Conservation (phyloP, 2,888 invertebrate species). For the Seladonia tumulorum region DNA sequence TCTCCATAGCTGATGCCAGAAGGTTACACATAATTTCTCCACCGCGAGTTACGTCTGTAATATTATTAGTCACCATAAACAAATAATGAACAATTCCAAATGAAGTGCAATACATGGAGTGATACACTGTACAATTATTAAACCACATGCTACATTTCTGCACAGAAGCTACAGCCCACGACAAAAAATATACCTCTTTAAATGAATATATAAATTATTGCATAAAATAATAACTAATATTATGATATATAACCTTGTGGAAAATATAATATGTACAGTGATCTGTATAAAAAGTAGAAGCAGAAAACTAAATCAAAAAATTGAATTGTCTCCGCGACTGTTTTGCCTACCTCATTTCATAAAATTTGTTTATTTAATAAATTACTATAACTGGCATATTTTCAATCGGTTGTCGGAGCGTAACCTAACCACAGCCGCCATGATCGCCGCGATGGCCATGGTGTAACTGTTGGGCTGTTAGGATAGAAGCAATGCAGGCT, state of each 20-base stretch:
- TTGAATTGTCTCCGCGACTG: no score
- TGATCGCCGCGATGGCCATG: conserved; percentile 58
- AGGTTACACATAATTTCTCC: conserved; percentile 60
- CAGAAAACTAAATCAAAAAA: background rate
- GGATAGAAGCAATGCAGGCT: background rate
- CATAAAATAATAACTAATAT: background rate
- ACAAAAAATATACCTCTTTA: background rate
- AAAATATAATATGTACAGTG: background rate
- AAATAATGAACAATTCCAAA: background rate
- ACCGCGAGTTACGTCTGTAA: conserved; percentile 49
- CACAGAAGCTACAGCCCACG: background rate
- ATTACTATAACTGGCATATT: conserved; percentile 52
- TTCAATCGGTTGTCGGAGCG: conserved; percentile 8
- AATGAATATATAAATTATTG: background rate
- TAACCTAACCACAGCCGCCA: conserved; percentile 32
- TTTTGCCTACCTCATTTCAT: conserved; percentile 42
- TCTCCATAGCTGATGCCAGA: conserved; percentile 87
- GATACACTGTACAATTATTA: background rate
- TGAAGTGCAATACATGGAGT: background rate
- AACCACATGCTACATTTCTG: background rate
- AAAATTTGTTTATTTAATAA: conserved; percentile 40
- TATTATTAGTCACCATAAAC: background rate
- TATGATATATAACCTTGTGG: conserved; percentile 24
- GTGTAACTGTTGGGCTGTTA: conserved; percentile 4
- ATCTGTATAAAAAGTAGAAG: background rate